Evolutionary conservation across 2,113 vertebrate species (phyloP).

Genomic region (Cebus imitator): DNA sequence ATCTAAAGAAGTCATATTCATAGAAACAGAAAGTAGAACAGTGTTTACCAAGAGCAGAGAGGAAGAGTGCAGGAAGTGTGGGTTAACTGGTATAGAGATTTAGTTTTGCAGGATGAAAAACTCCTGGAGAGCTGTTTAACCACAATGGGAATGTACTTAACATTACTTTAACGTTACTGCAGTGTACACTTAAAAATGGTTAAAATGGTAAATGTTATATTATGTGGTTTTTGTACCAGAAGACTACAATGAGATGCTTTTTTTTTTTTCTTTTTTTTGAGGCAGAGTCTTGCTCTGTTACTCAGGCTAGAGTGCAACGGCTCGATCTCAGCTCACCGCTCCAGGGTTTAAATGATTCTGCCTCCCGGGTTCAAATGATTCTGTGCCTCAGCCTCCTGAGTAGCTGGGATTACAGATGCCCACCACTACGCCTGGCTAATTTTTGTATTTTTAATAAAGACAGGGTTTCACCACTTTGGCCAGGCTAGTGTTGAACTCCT

Average conservation of each 20-base stretch:
- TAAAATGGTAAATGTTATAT: not conserved
- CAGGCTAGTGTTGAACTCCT: too few relatives aligned
- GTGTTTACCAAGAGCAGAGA: not conserved
- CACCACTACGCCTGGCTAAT: too few relatives aligned
- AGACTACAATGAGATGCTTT: not conserved
- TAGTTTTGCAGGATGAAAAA: not conserved
- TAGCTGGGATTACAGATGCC: too few relatives aligned
- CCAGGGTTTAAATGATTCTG: too few relatives aligned
- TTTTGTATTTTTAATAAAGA: too few relatives aligned
- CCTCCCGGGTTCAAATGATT: too few relatives aligned
- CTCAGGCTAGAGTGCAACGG: too few relatives aligned
- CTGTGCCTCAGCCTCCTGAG: too few relatives aligned
- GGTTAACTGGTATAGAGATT: not conserved
- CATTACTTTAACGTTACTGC: not conserved
- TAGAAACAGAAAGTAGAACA: not conserved
- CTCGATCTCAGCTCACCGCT: too few relatives aligned
- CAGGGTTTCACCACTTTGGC: too few relatives aligned
- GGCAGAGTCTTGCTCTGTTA: too few relatives aligned
- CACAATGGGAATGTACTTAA: not conserved
- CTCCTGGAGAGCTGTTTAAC: not conserved
- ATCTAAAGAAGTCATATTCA: not conserved
- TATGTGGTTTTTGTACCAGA: not conserved
- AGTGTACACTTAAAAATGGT: not conserved
- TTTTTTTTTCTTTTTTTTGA: too few relatives aligned
- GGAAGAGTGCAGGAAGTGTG: not conserved